Evolutionary conservation across 1,140 invertebrate species (phyloP).

Genomic region (Ceratina japonica): DNA sequence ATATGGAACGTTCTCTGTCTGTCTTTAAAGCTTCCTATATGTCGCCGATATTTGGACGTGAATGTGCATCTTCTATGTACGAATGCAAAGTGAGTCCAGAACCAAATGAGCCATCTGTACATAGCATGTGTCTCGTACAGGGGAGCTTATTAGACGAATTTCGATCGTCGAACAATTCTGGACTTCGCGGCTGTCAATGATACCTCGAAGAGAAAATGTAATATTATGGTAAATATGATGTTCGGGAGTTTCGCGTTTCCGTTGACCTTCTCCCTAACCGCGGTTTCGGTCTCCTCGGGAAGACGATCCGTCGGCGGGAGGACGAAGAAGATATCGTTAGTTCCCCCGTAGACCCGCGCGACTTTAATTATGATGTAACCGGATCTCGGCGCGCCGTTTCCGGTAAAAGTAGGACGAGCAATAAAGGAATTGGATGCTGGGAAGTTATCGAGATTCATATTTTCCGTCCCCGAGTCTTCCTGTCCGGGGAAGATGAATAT

Average conservation of each 20-base stretch:
- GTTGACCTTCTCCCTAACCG: constrained; percentile 1
- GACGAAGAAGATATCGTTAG: constrained; percentile 29
- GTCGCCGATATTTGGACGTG: no score
- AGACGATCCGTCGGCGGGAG: constrained; percentile 13
- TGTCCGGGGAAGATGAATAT: constrained; percentile 29
- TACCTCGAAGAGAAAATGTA: no score
- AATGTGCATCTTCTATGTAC: no score
- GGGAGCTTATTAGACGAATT: no score
- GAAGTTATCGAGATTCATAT: constrained; percentile 37
- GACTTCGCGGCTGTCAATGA: no score
- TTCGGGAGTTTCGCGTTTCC: constrained; percentile 37
- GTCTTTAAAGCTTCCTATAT: no score
- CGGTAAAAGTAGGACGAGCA: constrained; percentile 6
- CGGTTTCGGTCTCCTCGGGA: neutral
- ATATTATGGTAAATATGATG: neutral
- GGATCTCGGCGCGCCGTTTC: constrained; percentile 1
- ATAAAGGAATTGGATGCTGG: constrained; percentile 25
- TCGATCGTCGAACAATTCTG: no score
- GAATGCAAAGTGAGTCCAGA: no score
- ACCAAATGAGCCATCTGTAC: no score
- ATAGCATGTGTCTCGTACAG: no score
- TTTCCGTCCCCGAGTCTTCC: constrained; percentile 2
- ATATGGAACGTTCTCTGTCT: no score
- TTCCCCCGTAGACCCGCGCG: constrained; percentile 14
- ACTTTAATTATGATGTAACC: constrained; percentile 49